These are phyloP conservation scores for Steinernema scapterisci DNA, from an alignment of 2,888 invertebrate genomes.

Conservation along the genomic window DNA sequence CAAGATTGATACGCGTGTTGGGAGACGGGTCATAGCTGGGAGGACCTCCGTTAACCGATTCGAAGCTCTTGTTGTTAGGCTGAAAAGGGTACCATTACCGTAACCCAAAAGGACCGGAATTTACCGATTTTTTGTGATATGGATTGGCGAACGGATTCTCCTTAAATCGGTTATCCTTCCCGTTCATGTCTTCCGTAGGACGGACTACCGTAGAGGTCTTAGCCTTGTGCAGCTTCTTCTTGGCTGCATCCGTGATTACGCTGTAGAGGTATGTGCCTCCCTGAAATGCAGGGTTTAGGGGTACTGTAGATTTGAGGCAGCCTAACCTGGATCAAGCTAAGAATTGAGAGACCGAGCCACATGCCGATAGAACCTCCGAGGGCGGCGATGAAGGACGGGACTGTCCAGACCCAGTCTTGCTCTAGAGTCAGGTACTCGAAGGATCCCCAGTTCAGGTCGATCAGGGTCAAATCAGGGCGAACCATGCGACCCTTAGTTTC, in stretches of 20 bases:
- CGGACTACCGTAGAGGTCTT: background rate
- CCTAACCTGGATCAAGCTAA: slow-evolving; percentile 63
- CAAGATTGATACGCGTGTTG: background rate
- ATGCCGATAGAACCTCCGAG: slow-evolving; percentile 66
- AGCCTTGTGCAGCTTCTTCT: slow-evolving; percentile 43
- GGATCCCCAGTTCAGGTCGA: slow-evolving; percentile 63
- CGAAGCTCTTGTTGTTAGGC: background rate
- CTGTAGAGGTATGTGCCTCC: slow-evolving; percentile 60
- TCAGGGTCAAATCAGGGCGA: slow-evolving; percentile 59
- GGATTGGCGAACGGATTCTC: slow-evolving; percentile 58
- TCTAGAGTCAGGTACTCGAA: slow-evolving; percentile 66
- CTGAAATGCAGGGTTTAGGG: slow-evolving; percentile 40
- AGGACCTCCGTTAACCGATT: background rate
- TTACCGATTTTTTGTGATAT: slow-evolving; percentile 44
- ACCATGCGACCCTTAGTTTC: slow-evolving; percentile 60
- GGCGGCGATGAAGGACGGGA: slow-evolving; percentile 63
- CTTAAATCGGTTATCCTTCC: background rate
- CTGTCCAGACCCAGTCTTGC: slow-evolving; percentile 58
- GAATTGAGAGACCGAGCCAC: slow-evolving; percentile 66
- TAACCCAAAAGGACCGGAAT: background rate
- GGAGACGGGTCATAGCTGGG: slow-evolving; percentile 14
- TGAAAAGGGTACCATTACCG: background rate
- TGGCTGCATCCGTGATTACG: slow-evolving; percentile 53
- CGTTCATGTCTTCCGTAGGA: background rate
- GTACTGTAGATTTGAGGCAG: background rate